Conservation (phyloP, 1,140 invertebrate genomes). For the Periplaneta americana region DNA sequence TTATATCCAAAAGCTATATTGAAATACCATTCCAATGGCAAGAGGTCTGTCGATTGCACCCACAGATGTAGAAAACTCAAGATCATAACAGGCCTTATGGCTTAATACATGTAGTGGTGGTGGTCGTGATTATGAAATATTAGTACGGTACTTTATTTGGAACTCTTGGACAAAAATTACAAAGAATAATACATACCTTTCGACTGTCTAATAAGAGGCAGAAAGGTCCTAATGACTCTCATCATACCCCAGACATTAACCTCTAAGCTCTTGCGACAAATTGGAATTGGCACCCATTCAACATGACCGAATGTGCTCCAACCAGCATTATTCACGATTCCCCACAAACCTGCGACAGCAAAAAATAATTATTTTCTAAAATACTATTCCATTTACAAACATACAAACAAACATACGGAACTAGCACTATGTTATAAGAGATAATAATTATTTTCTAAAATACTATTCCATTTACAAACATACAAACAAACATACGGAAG, state of each 20-base stretch:
- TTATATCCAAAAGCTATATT: no score
- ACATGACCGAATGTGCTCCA: conserved; percentile 42
- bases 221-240: conserved; percentile 35
- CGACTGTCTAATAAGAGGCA: conserved; percentile 33
- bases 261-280: conserved; percentile 25
- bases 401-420: background rate
- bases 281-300: conserved; percentile 34
- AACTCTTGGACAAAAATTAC: no score
- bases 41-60: no score
- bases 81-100: no score
- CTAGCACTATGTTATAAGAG: no score
- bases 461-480: background rate
- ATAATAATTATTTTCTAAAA: background rate
- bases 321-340: conserved; percentile 18
- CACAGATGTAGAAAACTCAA: no score
- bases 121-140: no score
- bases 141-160: no score
- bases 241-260: conserved; percentile 39
- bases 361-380: background rate
- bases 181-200: conserved; percentile 24
- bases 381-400: background rate
- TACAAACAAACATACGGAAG: background rate
- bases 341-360: conserved; percentile 10
- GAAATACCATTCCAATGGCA: no score
- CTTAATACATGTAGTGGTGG: no score